Percentiles rank a stretch among this genome's conserved stretches.
These are phyloP conservation scores for Turnix velox DNA, from an alignment of 2,113 vertebrate genomes.

Conservation along the genomic window DNA sequence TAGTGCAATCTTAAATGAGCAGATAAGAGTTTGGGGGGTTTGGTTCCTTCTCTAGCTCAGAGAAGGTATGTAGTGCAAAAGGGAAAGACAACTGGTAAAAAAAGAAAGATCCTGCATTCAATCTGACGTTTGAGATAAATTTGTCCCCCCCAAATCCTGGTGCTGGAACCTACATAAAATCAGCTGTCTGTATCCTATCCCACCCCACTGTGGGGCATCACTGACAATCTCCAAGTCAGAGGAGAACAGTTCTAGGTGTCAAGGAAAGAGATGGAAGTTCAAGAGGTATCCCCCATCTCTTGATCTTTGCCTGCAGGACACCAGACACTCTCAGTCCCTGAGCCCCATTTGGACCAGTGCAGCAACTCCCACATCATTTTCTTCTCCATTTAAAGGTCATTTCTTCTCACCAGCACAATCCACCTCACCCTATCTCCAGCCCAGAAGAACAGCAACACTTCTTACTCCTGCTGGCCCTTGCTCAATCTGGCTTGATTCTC, in stretches of 20 bases:
- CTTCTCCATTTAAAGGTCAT: not conserved
- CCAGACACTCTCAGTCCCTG: not conserved
- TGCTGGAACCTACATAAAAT: slow-evolving; percentile 1
- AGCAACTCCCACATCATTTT: not conserved
- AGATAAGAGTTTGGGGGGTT: not conserved
- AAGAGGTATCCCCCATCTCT: not conserved
- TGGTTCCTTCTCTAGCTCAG: not conserved
- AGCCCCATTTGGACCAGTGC: not conserved
- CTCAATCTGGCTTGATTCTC: not conserved
- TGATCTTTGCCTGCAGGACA: not conserved
- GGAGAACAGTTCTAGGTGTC: not conserved
- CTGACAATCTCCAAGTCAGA: not conserved
- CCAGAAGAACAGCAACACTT: not conserved
- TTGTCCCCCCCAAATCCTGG: not conserved
- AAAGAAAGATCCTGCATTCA: not conserved
- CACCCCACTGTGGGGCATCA: not conserved
- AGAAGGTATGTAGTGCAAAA: not conserved
- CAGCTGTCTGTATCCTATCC: not conserved
- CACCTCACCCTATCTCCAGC: not conserved
- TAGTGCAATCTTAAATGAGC: not conserved
- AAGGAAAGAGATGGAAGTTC: not conserved
- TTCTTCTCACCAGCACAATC: not conserved
- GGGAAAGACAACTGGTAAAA: not conserved
- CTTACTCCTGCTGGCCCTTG: not conserved
- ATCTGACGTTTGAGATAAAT: not conserved